Evolutionary conservation across 2,888 invertebrate genomes (phyloP), one percentile per base, ranked within the genome.

Genomic region (Trilocha varians): DNA sequence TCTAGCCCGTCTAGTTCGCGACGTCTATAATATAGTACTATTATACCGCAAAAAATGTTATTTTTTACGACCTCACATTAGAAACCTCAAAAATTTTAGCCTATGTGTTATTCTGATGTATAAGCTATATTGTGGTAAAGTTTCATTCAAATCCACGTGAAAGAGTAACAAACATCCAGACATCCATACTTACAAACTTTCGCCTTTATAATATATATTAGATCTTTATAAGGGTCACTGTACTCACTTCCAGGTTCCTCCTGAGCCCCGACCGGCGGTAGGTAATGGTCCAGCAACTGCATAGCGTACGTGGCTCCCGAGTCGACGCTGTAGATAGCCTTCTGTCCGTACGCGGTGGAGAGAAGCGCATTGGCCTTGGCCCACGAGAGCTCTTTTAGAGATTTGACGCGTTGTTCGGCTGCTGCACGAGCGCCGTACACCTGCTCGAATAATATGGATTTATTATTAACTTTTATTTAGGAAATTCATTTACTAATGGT

Each of bases 261-360:
- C 16, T 87, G 86, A 3, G 79, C 59, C 2, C 71, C 72, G 1
- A 73, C 67, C 69, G 62, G 85, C 59, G 69, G 94, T 51, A 94
- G 87, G 68, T 93, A 93, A 61, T 90, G 91, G 71, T 94, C 93
- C 8, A 94, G 74, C 49, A 92, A 82, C 45, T 89, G 88, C 78
- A 94, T 92, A 14, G 93, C 92, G 45, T 90, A 73, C 2, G 87
- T 82, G 13, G 92, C 90, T 36, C 92, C 91, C 3, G 82, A 87
- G 64, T 93, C 92, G 14, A 93, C 87, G 41, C 91, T 87, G 52
- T 85, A 80, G 14, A 92, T 78, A 0, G 92, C 91, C 58, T 88
- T 88, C 62, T 87, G 89, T 2, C 92, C 93, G 59, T 90, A 90
- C 38, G 89, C 88, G 3, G 91, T 91, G 18, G 89, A 89, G 38